A percentile compares a stretch with the other conserved stretches of the same genome.
Evolutionary conservation across 2,113 vertebrate species (phyloP).

Genomic region (Gymnorhina tibicen): DNA sequence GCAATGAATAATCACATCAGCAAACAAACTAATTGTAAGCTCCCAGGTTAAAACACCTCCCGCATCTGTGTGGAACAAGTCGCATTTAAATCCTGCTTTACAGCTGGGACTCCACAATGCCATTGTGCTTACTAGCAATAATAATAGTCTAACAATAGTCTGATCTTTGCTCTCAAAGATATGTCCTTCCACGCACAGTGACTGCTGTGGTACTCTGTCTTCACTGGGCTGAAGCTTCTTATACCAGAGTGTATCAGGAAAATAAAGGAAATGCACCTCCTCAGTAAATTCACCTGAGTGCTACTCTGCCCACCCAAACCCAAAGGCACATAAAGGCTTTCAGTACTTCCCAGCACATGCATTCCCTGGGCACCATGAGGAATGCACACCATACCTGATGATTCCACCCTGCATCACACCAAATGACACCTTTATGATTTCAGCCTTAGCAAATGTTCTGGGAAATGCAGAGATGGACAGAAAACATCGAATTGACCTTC

Average conservation of each 20-base stretch:
- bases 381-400: rapidly evolving
- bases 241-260: neutral
- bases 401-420: neutral
- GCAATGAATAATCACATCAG: neutral
- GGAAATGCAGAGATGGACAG: neutral
- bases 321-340: neutral
- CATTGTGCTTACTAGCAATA: neutral
- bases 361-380: rapidly evolving
- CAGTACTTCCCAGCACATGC: neutral
- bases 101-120: neutral
- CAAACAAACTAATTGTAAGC: neutral
- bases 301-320: neutral
- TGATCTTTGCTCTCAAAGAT: neutral
- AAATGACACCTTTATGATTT: neutral
- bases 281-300: neutral
- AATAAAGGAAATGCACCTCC: neutral
- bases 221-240: neutral
- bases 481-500: neutral
- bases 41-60: neutral
- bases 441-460: neutral
- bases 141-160: neutral
- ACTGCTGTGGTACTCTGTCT: neutral
- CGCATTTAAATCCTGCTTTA: neutral
- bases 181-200: neutral
- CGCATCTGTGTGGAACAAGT: neutral